phyloP scores from a whole-genome alignment of 2,888 invertebrate genomes.

The Tinea trinotella region DNA sequence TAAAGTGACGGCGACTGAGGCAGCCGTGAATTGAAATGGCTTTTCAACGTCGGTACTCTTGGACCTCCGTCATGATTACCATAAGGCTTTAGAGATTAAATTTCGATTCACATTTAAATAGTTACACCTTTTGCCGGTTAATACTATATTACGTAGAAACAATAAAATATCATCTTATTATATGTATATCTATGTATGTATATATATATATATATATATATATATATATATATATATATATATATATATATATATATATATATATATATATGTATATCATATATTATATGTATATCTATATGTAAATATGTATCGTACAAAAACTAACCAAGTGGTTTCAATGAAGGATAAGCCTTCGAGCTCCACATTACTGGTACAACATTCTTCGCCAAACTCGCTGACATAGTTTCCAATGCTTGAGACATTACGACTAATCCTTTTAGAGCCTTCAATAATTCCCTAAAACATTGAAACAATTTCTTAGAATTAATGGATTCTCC shows the following conservation, averaged over 20 bases:
- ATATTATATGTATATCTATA: too few species aligned
- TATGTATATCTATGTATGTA: too few species aligned
- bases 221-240: neutral
- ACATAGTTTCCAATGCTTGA: conserved; percentile 79
- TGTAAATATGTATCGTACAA: neutral
- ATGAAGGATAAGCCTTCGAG: conserved; percentile 76
- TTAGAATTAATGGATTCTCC: too few species aligned
- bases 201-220: neutral
- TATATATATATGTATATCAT: neutral
- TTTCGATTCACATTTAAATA: too few species aligned
- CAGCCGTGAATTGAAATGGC: too few species aligned
- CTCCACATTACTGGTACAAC: conserved; percentile 81
- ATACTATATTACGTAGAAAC: too few species aligned
- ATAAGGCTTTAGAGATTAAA: too few species aligned
- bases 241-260: neutral
- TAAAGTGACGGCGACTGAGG: too few species aligned
- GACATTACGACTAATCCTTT: conserved; percentile 87
- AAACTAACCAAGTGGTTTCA: conserved; percentile 76
- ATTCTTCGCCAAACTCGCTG: conserved; percentile 75
- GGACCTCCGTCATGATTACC: too few species aligned
- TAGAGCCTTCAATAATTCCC: conserved; percentile 78
- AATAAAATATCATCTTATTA: too few species aligned
- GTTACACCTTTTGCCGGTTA: too few species aligned
- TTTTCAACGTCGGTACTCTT: too few species aligned
- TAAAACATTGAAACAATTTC: conserved; percentile 24